Conservation (phyloP, 2,113 vertebrate genomes). For the Enhydra lutris region DNA sequence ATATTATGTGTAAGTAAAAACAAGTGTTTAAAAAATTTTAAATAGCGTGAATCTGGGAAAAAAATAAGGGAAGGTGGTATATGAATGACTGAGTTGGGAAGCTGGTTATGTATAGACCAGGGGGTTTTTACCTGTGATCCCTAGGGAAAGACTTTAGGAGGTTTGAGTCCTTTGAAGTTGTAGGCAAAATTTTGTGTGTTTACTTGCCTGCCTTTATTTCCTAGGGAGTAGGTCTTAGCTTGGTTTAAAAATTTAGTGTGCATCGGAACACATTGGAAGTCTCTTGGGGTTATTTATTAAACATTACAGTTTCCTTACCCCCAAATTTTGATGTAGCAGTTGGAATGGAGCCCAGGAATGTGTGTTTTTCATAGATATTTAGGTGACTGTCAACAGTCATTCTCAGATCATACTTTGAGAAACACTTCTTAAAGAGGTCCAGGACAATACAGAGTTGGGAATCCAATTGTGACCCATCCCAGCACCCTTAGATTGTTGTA, state of each 20-base stretch:
- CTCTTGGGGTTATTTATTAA: not conserved
- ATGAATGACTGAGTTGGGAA: not conserved
- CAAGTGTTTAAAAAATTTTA: not conserved
- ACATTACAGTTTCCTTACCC: not conserved
- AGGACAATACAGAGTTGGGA: not conserved
- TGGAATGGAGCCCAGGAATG: not conserved
- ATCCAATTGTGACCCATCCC: not conserved
- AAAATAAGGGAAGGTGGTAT: not conserved
- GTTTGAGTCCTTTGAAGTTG: not conserved
- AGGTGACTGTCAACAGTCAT: not conserved
- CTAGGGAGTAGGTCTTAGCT: not conserved
- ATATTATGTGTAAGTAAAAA: not conserved
- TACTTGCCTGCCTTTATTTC: not conserved
- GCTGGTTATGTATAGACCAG: not conserved
- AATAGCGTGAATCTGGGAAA: not conserved
- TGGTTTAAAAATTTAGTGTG: conserved; percentile 10
- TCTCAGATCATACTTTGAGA: not conserved
- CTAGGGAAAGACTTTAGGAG: not conserved
- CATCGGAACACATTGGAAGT: not conserved
- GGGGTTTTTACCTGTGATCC: not conserved
- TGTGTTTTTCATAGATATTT: not conserved
- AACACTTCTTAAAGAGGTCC: not conserved
- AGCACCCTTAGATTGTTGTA: not conserved
- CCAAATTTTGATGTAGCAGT: not conserved
- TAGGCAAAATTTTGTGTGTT: not conserved